Conservation (phyloP, 2,888 invertebrate species). For the Galerucella pusilla region DNA sequence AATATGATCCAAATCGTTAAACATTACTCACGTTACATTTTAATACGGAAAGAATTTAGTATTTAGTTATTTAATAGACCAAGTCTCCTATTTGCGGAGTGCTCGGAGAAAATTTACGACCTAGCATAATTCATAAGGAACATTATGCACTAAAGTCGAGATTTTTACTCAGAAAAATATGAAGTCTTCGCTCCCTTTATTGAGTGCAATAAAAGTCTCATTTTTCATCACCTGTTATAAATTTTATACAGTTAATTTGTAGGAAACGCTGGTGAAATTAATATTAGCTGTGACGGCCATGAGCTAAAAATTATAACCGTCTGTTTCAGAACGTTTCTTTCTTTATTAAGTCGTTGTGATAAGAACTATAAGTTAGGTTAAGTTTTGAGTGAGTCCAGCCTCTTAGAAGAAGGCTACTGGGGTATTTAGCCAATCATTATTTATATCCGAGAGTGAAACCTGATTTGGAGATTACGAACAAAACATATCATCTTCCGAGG, state of each 20-base stretch:
- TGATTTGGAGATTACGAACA: too few relatives aligned
- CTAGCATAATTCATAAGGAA: constrained; percentile 16
- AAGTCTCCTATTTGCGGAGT: constrained; percentile 18
- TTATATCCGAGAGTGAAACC: too few relatives aligned
- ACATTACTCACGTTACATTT: constrained; percentile 10
- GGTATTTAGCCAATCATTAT: too few relatives aligned
- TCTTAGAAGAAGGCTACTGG: too few relatives aligned
- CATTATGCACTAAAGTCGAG: constrained; percentile 22
- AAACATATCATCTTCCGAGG: too few relatives aligned
- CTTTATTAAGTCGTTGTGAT: background rate
- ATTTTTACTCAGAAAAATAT: constrained; percentile 22
- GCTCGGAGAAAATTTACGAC: constrained; percentile 15
- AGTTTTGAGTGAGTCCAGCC: too few relatives aligned
- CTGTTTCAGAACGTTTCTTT: background rate
- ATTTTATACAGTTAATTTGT: constrained; percentile 10
- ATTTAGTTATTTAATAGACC: constrained; percentile 12
- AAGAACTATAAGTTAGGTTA: background rate
- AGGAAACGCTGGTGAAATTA: background rate
- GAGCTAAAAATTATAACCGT: background rate
- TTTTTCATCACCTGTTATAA: constrained; percentile 17
- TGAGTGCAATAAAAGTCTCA: constrained; percentile 22
- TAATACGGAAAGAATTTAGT: constrained; percentile 14
- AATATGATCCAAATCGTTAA: background rate
- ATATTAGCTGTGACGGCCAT: background rate
- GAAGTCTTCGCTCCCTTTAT: constrained; percentile 22